Conservation (phyloP, 1,140 invertebrate genomes). For the Bombus vancouverensis region DNA sequence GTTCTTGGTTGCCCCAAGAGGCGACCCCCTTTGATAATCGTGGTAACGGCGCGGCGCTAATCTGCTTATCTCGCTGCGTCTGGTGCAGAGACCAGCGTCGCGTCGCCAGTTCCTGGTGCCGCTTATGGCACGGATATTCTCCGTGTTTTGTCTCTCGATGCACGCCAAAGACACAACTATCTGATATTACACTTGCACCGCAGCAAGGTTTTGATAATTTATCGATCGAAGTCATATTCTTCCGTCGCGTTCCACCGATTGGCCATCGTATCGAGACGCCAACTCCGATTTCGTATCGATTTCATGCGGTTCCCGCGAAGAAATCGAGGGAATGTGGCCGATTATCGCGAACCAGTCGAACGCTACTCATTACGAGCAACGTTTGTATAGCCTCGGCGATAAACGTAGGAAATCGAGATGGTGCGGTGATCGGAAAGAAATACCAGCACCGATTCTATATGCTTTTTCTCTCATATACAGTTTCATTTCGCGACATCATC, state of each 20-base stretch:
- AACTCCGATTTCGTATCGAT: conserved; percentile 18
- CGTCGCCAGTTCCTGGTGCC: conserved; percentile 5
- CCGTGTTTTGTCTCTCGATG: conserved; percentile 61
- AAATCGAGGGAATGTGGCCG: conserved; percentile 4
- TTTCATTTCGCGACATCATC: background rate
- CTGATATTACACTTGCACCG: conserved; percentile 53
- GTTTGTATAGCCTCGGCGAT: conserved; percentile 29
- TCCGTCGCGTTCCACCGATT: conserved; percentile 14
- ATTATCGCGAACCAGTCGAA: conserved; percentile 13
- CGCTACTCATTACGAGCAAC: background rate
- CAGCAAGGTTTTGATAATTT: conserved; percentile 30
- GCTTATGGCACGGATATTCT: conserved; percentile 1
- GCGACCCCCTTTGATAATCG: conserved; percentile 17
- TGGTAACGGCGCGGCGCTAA: conserved; percentile 10
- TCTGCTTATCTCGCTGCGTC: conserved; percentile 38
- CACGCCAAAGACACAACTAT: conserved; percentile 53
- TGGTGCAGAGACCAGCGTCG: conserved; percentile 26
- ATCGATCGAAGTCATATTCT: conserved; percentile 49
- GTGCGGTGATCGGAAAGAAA: background rate
- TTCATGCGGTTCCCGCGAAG: background rate
- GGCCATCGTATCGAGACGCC: background rate
- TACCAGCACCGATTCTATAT: background rate
- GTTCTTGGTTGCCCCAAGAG: background rate
- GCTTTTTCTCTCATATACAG: background rate
- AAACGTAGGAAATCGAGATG: conserved; percentile 14